phyloP scores from a whole-genome alignment of 2,797 vertebrate species.

The Steatocranus sp. region DNA sequence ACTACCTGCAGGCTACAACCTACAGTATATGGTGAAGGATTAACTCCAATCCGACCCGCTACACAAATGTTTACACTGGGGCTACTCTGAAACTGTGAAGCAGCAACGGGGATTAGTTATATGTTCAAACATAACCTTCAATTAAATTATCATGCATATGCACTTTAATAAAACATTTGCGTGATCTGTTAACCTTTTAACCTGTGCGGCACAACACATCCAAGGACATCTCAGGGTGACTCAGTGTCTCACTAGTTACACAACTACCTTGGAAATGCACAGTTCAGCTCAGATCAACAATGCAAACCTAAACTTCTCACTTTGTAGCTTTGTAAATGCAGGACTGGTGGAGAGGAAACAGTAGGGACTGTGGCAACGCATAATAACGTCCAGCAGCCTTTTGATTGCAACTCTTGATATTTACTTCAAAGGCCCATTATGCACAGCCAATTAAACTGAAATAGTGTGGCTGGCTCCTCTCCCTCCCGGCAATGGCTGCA shows the following conservation, averaged over 20 bases:
- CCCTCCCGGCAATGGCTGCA: constrained; percentile 15
- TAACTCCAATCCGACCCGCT: neutral
- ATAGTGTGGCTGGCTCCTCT: constrained; percentile 22
- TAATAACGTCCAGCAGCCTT: constrained; percentile 36
- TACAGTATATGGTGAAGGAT: neutral
- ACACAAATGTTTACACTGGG: constrained; percentile 5
- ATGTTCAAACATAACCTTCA: neutral
- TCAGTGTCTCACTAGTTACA: neutral
- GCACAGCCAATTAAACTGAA: constrained; percentile 58
- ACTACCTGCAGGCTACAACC: constrained; percentile 33
- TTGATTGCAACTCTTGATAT: constrained; percentile 57
- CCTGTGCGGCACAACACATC: neutral
- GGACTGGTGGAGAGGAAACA: neutral
- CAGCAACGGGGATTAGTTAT: neutral
- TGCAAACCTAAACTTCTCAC: neutral
- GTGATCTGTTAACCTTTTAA: neutral
- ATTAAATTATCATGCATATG: neutral
- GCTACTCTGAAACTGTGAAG: neutral
- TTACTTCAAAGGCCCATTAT: constrained; percentile 61
- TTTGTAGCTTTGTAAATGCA: constrained; percentile 10
- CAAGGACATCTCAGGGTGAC: neutral
- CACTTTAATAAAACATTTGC: neutral
- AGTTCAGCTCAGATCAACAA: neutral
- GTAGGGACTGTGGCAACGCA: neutral
- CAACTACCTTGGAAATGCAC: neutral